phyloP scores from a whole-genome alignment of 2,888 invertebrate species.

The Cheilosia variabilis region DNA sequence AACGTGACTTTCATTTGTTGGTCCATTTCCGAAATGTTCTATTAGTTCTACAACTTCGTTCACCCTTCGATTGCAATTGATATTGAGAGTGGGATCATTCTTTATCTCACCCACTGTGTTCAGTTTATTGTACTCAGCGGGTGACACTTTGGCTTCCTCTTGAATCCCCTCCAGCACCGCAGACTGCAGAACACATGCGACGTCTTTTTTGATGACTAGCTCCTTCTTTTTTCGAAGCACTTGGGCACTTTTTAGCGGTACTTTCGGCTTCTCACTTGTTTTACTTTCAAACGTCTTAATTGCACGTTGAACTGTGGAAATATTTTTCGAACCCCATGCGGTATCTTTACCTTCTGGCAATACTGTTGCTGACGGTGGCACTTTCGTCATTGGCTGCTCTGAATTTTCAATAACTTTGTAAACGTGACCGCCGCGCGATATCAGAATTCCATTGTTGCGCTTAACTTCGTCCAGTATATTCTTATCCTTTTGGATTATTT shows the following conservation, averaged over 20 bases:
- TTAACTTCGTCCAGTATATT: constrained; percentile 85
- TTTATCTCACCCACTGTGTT: neutral
- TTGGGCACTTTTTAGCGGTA: constrained; percentile 80
- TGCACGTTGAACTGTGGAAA: constrained; percentile 81
- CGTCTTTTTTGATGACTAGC: constrained; percentile 73
- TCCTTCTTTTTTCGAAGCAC: constrained; percentile 81
- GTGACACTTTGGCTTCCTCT: constrained; percentile 43
- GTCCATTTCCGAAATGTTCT: neutral
- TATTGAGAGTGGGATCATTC: neutral
- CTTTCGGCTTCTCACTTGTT: constrained; percentile 80
- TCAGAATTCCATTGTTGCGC: constrained; percentile 85
- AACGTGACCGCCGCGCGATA: constrained; percentile 82
- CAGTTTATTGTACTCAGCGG: neutral
- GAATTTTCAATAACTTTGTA: constrained; percentile 82
- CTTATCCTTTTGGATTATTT: constrained; percentile 85
- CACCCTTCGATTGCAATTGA: constrained; percentile 1
- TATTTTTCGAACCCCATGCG: constrained; percentile 78
- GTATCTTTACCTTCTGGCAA: constrained; percentile 44
- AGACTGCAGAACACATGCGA: constrained; percentile 33
- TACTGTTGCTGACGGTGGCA: constrained; percentile 17
- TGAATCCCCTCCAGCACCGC: constrained; percentile 60
- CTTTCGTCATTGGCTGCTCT: constrained; percentile 38
- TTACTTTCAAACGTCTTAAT: constrained; percentile 80
- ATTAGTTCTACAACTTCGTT: constrained; percentile 32
- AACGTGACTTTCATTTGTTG: neutral